Evolutionary conservation across 30 jellyfish, hydroid and myxozoan genomes (phyloP), one percentile per base, ranked within the genome.

Genomic region (Hydra vulgaris): DNA sequence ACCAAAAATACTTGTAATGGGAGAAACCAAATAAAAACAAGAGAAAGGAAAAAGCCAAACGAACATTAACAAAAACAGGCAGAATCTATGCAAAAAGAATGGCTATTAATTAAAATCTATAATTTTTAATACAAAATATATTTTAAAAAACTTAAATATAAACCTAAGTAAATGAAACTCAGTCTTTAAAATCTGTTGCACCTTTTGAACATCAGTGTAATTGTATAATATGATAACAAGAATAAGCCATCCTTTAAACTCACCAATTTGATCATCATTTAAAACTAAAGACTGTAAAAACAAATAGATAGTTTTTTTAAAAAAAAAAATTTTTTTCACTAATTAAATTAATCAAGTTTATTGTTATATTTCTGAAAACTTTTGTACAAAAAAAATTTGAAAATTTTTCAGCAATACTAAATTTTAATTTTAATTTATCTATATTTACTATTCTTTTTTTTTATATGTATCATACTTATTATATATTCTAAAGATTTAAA

Each of bases 171-270:
- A 69, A 1, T 20, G 27, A 69, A 69, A 56, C 16, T 0, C 18
- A 25, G 40, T 21, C 26, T 21, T 0, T 0, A 0, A 70, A 70
- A 70, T 70, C 76, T 0, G 8, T 68, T 68, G 26, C 26, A 91
- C 98, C 95, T 91, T 77, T 26, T 91, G 85, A 8, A 96, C 98
- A 23, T 89, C 92, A 1, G 96, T 91, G 92, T 91, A 91, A 73
- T 91, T 91, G 80, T 86, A 91, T 23, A 91, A 74, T 56, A 91
- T 70, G 23, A 91, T 54, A 12, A 87, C 56, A n/a, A 78, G 53
- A 25, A 91, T 83, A 89, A 91, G 77, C 98, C 98, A 91, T 12
- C 98, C 98, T 71, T 86, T 82, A 95, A 95, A 91, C 73, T 91
- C 98, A 18, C 83, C 87, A 18, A 83, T 23, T 54, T 91, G 98